A percentile compares a stretch with the other conserved stretches of the same genome.
Evolutionary conservation across 2,888 invertebrate species (phyloP).

Genomic region (Aphodius sticticus): DNA sequence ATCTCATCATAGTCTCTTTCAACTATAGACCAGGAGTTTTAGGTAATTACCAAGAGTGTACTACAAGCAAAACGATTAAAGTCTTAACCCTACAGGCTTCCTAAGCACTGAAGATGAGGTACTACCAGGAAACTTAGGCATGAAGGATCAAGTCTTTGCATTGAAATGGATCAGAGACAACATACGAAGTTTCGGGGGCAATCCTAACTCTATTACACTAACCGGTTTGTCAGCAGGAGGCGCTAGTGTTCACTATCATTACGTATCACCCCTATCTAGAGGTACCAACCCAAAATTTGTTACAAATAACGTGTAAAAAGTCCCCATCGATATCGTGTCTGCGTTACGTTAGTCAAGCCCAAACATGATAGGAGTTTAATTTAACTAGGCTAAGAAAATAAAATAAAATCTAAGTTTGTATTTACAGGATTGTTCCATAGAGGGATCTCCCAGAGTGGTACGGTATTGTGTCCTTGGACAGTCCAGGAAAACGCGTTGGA

Average conservation of each 20-base stretch:
- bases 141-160: conserved; percentile 75
- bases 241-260: conserved; percentile 74
- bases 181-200: conserved; percentile 72
- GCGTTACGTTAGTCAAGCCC: no score
- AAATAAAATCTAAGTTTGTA: no score
- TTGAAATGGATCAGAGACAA: conserved; percentile 72
- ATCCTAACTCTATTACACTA: conserved; percentile 70
- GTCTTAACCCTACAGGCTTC: conserved; percentile 62
- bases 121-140: conserved; percentile 72
- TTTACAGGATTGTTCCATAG: conserved; percentile 21
- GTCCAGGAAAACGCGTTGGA: conserved; percentile 63
- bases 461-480: conserved; percentile 65
- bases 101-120: conserved; percentile 73
- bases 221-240: conserved; percentile 75
- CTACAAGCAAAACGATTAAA: no score
- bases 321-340: no score
- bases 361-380: no score
- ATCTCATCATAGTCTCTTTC: conserved; percentile 70
- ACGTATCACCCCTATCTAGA: conserved; percentile 67
- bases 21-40: conserved; percentile 73
- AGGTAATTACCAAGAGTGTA: neutral
- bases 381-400: no score
- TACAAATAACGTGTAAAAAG: no score
- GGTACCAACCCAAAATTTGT: conserved; percentile 49
- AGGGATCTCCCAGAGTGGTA: conserved; percentile 74